These are phyloP conservation scores for Dicycla oo DNA, from an alignment of 2,888 invertebrate genomes.

Conservation along the genomic window DNA sequence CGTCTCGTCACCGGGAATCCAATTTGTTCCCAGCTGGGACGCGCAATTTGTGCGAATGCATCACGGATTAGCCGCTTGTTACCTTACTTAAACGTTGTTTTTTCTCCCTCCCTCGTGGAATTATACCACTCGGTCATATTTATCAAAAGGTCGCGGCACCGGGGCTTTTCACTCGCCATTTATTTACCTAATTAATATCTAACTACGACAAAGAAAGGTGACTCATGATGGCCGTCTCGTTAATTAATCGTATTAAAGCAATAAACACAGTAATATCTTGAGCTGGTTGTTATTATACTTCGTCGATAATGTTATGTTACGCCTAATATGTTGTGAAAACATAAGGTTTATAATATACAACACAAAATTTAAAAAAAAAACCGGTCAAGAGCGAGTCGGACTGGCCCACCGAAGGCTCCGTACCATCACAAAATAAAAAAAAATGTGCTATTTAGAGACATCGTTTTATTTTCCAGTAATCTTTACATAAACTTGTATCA, in stretches of 20 bases:
- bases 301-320: slow-evolving; percentile 36
- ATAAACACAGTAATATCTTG: slow-evolving; percentile 45
- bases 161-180: slow-evolving; percentile 42
- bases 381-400: too few species aligned
- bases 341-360: too few species aligned
- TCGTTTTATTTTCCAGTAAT: too few species aligned
- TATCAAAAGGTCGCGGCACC: slow-evolving; percentile 50
- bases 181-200: slow-evolving; percentile 56
- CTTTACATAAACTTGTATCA: too few species aligned
- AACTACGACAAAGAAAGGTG: slow-evolving; percentile 48
- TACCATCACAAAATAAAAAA: too few species aligned
- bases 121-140: slow-evolving; percentile 39
- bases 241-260: slow-evolving; percentile 48
- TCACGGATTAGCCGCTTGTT: slow-evolving; percentile 68
- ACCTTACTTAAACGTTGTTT: slow-evolving; percentile 50
- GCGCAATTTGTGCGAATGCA: slow-evolving; percentile 75
- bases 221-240: slow-evolving; percentile 44
- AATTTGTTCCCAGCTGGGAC: slow-evolving; percentile 73
- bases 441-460: too few species aligned
- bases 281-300: slow-evolving; percentile 36
- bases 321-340: slow-evolving; percentile 22
- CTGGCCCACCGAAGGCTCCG: too few species aligned
- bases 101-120: slow-evolving; percentile 43
- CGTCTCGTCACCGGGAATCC: slow-evolving; percentile 70
- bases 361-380: too few species aligned